Evolutionary conservation across 1,140 invertebrate species (phyloP), one percentile per base, ranked within the genome.

Genomic region (Pogonomyrmex californicus): DNA sequence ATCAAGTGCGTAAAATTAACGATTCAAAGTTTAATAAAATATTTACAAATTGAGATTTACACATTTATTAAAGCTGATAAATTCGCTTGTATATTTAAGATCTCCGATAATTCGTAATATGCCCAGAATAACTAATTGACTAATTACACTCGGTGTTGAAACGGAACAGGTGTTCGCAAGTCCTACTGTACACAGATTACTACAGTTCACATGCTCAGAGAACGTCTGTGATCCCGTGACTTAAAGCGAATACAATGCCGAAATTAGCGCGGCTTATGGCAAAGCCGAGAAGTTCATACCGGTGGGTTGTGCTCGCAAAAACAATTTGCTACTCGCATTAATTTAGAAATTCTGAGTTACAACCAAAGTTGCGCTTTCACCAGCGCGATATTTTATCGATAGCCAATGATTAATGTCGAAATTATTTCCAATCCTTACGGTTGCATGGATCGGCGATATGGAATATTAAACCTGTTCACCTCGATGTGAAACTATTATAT

Each of bases 81-180:
- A 73, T 82, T 73, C n/a, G 10, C 17, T 38, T 58, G 23, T 36
- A 60, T n/a, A 12, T 4, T 17, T 6, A 58, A 71, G 17, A 58
- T 58, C 9, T 66, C 2, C 30, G n/a, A 30, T 14, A 70, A 38
- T 44, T 71, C 1, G 49, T 36, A 78, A 86, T 76, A 86, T 70
- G 36, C 58, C 62, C 78, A 75, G 49, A 85, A 51, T 87, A 36
- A 79, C 87, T 91, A 92, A 93, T 91, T 92, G 89, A 91, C 89
- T 92, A 91, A 90, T 92, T 93, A 91, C 87, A 85, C 82, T 89
- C 85, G 73, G 79, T 44, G 88, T 87, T 90, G 92, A 92, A 93
- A 91, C 77, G 89, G 89, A 93, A 92, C 93, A 92, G 92, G 90
- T 91, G 91, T 91, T 91, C 75, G 82, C 54, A 87, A 91, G 88